Conservation (phyloP, 2,113 vertebrate species). For the Melospiza melodia region DNA sequence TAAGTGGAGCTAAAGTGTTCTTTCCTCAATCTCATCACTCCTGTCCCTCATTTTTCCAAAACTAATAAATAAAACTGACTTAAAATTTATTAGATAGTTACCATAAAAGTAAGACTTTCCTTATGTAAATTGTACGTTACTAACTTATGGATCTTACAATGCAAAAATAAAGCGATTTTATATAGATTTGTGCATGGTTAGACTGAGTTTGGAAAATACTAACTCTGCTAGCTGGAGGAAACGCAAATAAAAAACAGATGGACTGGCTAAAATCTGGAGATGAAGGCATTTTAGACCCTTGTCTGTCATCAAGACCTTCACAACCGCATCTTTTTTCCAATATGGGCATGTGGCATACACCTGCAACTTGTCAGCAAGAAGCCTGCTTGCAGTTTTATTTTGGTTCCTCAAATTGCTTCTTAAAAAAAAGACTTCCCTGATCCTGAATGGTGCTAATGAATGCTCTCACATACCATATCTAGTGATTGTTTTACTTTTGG, state of each 20-base stretch:
- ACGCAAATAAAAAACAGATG: constrained; percentile 47
- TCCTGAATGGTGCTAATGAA: constrained; percentile 10
- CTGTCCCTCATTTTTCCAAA: neutral
- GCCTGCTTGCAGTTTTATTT: constrained; percentile 40
- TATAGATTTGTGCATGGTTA: neutral
- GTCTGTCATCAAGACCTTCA: constrained; percentile 61
- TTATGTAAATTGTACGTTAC: neutral
- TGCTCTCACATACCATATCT: neutral
- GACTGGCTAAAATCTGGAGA: constrained; percentile 18
- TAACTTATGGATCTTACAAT: neutral
- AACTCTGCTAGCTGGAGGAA: neutral
- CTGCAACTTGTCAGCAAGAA: constrained; percentile 49
- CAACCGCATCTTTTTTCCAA: neutral
- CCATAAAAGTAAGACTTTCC: neutral
- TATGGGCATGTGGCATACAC: constrained; percentile 65
- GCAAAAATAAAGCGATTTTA: neutral
- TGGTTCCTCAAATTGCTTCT: neutral
- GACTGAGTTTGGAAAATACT: neutral
- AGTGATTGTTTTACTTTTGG: neutral
- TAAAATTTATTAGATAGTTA: neutral
- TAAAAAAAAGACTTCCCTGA: neutral
- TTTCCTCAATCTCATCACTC: neutral
- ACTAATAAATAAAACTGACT: neutral
- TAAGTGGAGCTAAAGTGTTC: neutral
- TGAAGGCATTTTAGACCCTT: constrained; percentile 50